Conservation (phyloP, 2,113 vertebrate genomes). For the Melospiza melodia region DNA sequence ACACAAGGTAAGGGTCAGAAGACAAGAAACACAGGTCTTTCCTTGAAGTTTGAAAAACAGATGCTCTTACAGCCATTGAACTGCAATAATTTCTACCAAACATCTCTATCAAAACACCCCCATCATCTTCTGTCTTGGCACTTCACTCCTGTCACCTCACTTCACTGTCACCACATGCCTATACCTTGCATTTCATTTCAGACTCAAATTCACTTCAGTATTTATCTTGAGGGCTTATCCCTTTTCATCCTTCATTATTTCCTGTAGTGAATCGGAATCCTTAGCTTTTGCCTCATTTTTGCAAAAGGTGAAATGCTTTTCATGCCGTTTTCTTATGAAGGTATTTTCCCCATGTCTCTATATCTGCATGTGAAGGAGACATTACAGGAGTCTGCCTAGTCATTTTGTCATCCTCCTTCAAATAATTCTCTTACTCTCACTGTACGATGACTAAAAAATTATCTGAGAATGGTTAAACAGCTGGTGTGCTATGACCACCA, state of each 20-base stretch:
- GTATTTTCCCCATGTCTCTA: not conserved
- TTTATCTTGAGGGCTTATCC: not conserved
- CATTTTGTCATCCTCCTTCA: not conserved
- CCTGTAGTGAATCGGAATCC: not conserved
- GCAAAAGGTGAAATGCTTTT: not conserved
- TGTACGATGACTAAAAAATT: constrained; percentile 3
- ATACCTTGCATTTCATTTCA: not conserved
- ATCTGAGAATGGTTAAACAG: constrained; percentile 28
- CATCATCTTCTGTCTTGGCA: constrained; percentile 1
- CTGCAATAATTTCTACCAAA: constrained; percentile 13
- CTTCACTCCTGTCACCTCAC: constrained; percentile 1
- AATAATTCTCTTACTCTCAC: not conserved
- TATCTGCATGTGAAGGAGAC: not conserved
- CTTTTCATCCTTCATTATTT: not conserved
- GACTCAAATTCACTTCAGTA: constrained; percentile 6
- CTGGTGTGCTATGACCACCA: constrained; percentile 19
- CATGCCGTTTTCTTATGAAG: not conserved
- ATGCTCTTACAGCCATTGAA: not conserved
- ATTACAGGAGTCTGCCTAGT: not conserved
- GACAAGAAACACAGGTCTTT: not conserved
- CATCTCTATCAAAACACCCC: constrained; percentile 19
- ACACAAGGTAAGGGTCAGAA: not conserved
- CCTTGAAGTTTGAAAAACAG: not conserved
- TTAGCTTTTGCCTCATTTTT: not conserved
- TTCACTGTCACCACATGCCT: not conserved